These are phyloP conservation scores for Urophycis tenuis DNA, from an alignment of 2,797 vertebrate species.

Conservation along the genomic window DNA sequence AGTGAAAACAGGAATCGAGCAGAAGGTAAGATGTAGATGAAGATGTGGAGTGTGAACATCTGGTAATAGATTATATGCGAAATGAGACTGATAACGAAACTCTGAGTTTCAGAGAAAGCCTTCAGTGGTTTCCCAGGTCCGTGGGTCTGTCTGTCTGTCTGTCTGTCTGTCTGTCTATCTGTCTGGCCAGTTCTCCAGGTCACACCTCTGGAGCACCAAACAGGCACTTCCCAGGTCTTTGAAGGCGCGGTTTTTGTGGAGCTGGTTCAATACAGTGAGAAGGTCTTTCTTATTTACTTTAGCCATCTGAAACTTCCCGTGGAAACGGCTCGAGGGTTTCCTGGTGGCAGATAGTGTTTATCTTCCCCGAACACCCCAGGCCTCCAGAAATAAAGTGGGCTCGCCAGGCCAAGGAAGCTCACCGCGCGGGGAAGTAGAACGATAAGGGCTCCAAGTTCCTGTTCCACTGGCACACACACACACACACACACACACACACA, in stretches of 20 bases:
- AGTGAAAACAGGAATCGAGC: background rate
- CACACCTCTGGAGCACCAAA: background rate
- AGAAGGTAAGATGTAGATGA: background rate
- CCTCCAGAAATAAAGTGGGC: constrained; percentile 96
- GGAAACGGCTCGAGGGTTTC: constrained; percentile 98
- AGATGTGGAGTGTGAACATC: background rate
- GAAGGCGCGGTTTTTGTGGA: constrained; percentile 65
- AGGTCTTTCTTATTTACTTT: constrained; percentile 93
- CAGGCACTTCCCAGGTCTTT: constrained; percentile 47
- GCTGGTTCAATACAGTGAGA: constrained; percentile 70
- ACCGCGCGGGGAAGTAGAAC: constrained; percentile 69
- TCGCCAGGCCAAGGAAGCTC: constrained; percentile 78
- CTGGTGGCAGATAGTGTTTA: constrained; percentile 99
- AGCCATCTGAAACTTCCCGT: constrained; percentile 99
- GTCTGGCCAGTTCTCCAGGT: background rate
- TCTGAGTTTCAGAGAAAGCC: background rate
- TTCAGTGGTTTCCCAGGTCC: background rate
- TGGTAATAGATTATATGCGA: background rate
- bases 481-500: constrained; percentile 26
- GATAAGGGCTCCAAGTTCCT: constrained; percentile 94
- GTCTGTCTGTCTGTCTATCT: background rate
- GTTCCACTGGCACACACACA: constrained; percentile 74
- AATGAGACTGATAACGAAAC: background rate
- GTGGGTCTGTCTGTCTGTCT: background rate
- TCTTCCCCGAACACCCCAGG: constrained; percentile 96